Evolutionary conservation across 2,888 invertebrate species (phyloP).

Genomic region (Lobophora halterata): DNA sequence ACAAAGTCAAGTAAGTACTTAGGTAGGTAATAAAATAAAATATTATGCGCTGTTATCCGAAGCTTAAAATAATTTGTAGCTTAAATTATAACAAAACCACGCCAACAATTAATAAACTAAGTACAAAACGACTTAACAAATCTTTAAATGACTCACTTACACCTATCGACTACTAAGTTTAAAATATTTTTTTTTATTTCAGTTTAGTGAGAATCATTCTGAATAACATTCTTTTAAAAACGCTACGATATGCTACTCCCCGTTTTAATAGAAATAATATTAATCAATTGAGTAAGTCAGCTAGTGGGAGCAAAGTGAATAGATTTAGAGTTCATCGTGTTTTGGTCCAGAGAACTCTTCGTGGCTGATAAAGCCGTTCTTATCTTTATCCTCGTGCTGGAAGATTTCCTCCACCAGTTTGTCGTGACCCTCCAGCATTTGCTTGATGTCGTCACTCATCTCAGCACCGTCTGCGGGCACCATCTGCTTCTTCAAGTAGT

Average conservation of each 20-base stretch:
- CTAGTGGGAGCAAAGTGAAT: conserved; percentile 16
- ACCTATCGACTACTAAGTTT: conserved; percentile 22
- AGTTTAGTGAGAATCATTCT: conserved; percentile 14
- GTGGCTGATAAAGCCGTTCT: conserved; percentile 97
- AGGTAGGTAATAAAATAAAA: conserved; percentile 18
- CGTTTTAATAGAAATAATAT: no score
- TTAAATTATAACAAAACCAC: conserved; percentile 52
- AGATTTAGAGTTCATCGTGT: conserved; percentile 94
- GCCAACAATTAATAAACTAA: conserved; percentile 59
- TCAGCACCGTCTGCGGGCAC: conserved; percentile 88
- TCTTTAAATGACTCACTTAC: conserved; percentile 39
- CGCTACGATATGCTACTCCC: conserved; percentile 6
- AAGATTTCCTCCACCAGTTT: conserved; percentile 98
- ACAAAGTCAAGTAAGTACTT: neutral
- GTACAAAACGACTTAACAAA: conserved; percentile 59
- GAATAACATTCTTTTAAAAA: conserved; percentile 5
- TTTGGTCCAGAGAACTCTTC: conserved; percentile 98
- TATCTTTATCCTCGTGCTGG: conserved; percentile 98
- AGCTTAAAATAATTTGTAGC: conserved; percentile 28
- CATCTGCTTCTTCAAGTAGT: conserved; percentile 95
- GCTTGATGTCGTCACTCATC: conserved; percentile 88
- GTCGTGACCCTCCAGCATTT: conserved; percentile 93
- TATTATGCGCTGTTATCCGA: conserved; percentile 23
- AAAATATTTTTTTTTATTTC: no score
- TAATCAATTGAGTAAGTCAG: neutral